Conservation (phyloP, 2,113 vertebrate species). For the Lethenteron reissneri region DNA sequence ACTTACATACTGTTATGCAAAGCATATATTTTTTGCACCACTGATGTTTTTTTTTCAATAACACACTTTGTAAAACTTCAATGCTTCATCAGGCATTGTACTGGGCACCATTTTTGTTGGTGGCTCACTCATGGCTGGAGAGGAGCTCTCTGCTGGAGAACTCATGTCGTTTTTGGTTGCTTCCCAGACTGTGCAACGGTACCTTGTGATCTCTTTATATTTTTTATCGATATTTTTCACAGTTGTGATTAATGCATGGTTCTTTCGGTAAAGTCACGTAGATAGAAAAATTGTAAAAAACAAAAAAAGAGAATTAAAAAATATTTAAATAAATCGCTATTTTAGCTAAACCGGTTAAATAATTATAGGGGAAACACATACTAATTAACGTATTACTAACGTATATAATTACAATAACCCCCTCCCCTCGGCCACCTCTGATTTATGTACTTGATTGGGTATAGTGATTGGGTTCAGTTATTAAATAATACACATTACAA, state of each 20-base stretch:
- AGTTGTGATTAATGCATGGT: no score
- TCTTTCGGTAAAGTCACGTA: no score
- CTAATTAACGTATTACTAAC: no score
- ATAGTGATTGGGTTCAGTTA: no score
- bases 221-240: no score
- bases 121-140: conserved; percentile 52
- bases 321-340: not conserved
- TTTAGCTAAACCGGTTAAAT: no score
- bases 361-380: no score
- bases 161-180: conserved; percentile 95
- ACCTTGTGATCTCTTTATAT: not conserved
- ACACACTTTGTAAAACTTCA: not conserved
- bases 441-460: no score
- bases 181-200: conserved; percentile 85
- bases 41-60: not conserved
- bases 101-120: conserved; percentile 72
- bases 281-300: not conserved
- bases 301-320: not conserved
- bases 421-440: no score
- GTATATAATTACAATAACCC: no score
- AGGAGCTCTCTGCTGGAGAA: conserved; percentile 58
- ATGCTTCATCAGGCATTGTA: conserved; percentile 40
- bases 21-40: not conserved
- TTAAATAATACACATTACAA: no score
- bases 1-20: no score